These are phyloP conservation scores for Peromyscus leucopus DNA, from an alignment of 2,113 vertebrate species.

Conservation along the genomic window DNA sequence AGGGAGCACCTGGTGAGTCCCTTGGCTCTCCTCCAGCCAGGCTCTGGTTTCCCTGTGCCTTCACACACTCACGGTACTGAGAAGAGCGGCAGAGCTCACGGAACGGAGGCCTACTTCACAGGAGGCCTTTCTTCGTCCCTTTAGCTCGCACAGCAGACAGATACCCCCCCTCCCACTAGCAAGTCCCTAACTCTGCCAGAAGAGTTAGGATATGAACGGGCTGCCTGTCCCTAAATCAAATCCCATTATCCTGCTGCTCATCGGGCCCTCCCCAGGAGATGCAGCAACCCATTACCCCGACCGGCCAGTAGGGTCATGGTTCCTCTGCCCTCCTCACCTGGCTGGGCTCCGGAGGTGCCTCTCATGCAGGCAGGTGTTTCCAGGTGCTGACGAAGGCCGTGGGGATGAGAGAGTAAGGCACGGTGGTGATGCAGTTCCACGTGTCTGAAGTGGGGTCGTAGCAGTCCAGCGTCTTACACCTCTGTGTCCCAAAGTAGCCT, in stretches of 20 bases:
- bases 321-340: constrained; percentile 76
- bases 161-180: neutral
- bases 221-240: neutral
- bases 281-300: accelerated
- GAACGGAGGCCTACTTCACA: neutral
- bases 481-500: constrained; percentile 97
- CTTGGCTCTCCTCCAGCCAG: neutral
- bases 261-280: neutral
- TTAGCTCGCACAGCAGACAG: no score
- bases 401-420: constrained; percentile 98
- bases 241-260: neutral
- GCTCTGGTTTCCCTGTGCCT: neutral
- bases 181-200: neutral
- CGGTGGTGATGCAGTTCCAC: constrained; percentile 96
- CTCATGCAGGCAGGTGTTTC: constrained; percentile 95
- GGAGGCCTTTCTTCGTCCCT: neutral
- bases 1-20: neutral
- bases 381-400: constrained; percentile 98
- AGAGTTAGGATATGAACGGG: neutral
- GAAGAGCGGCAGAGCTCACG: neutral
- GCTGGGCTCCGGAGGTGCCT: constrained; percentile 45
- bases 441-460: constrained; percentile 95
- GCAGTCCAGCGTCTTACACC: constrained; percentile 97
- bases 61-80: neutral
- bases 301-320: neutral